phyloP scores from a whole-genome alignment of 2,888 invertebrate species.

The Pristionchus exspectatus region DNA sequence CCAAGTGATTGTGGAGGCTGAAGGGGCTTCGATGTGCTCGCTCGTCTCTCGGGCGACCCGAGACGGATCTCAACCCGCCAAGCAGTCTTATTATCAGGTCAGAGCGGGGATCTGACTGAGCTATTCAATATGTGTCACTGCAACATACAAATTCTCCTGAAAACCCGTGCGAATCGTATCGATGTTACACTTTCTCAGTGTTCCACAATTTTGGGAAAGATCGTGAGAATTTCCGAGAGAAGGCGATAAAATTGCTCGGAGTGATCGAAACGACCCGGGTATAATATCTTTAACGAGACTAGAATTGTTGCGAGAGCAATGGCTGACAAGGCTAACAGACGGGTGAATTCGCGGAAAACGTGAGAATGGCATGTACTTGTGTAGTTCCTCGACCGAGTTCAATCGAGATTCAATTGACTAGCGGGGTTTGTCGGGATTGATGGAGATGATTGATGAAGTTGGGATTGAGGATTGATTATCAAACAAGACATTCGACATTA shows the following conservation, averaged over 20 bases:
- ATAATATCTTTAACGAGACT: neutral
- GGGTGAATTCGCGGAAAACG: neutral
- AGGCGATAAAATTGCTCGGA: neutral
- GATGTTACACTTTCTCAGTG: neutral
- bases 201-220: neutral
- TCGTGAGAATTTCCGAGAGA: neutral
- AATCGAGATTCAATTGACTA: too few relatives aligned
- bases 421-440: too few relatives aligned
- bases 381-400: too few relatives aligned
- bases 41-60: conserved; percentile 37
- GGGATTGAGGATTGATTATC: too few relatives aligned
- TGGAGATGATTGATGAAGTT: too few relatives aligned
- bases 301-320: neutral
- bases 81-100: conserved; percentile 39
- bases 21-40: conserved; percentile 9
- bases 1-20: conserved; percentile 37
- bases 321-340: conserved; percentile 1
- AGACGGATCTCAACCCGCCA: conserved; percentile 28
- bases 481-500: too few relatives aligned
- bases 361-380: neutral
- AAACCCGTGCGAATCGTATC: too few relatives aligned
- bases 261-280: neutral
- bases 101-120: neutral
- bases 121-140: too few relatives aligned
- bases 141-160: too few relatives aligned